A percentile compares a stretch with the other conserved stretches of the same genome.
Conservation (phyloP, 2,113 vertebrate species). For the Onychostruthus taczanowskii region DNA sequence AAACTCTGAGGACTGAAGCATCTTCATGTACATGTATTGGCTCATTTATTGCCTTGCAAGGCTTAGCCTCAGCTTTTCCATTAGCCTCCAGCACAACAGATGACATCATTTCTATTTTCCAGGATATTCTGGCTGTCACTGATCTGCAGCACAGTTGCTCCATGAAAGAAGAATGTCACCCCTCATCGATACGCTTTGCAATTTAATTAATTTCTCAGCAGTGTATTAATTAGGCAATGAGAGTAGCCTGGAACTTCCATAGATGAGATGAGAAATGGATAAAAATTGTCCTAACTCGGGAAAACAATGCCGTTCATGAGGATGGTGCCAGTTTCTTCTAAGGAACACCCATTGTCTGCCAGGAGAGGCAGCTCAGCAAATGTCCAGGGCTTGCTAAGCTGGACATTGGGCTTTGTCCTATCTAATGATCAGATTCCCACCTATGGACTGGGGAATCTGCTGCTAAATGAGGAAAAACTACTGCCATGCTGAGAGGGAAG, state of each 20-base stretch:
- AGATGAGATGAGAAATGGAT: conserved; percentile 67
- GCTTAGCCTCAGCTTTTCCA: not conserved
- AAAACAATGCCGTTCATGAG: not conserved
- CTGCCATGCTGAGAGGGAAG: not conserved
- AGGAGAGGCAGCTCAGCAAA: not conserved
- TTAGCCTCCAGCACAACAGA: not conserved
- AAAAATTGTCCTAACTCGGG: conserved; percentile 21
- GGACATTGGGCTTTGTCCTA: not conserved
- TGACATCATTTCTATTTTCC: not conserved
- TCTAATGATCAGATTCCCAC: not conserved
- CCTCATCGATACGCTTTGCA: conserved; percentile 17
- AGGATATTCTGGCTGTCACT: conserved; percentile 11
- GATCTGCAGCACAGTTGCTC: conserved; percentile 35
- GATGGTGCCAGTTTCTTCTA: not conserved
- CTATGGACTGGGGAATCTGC: not conserved
- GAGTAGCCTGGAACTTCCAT: conserved; percentile 60
- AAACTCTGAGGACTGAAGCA: not conserved
- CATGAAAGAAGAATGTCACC: conserved; percentile 56
- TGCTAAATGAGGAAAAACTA: not conserved
- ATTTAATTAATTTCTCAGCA: conserved; percentile 76
- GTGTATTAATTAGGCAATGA: conserved; percentile 69
- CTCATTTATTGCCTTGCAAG: conserved; percentile 12
- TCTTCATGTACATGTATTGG: not conserved
- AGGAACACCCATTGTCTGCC: not conserved
- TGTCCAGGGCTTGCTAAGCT: not conserved